Base-by-base conservation (phyloP, 2,888 invertebrate genomes). In the Macroteleia sp. region DNA sequence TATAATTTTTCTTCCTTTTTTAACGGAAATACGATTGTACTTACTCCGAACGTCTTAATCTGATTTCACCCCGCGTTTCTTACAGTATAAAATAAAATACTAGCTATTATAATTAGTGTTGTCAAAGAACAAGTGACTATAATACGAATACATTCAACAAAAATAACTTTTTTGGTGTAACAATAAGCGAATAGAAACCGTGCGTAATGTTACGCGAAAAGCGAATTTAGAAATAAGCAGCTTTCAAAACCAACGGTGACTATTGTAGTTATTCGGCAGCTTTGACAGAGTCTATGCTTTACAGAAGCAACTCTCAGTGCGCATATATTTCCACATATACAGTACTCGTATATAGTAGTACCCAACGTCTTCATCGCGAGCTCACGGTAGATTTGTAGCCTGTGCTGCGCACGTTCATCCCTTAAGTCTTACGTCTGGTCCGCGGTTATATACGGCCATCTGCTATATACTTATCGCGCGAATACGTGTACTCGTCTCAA, bases 351-450 rank as follows among this genome's bases (percentile, higher is more conserved):
- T 67, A 56, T 66, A 61, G 66, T 36, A 42, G 61, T 79, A 79
- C 71, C 79, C 75, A 67, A 67, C 62, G 77, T 76, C 80, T 79
- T 79, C 76, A 77, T 74, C 78, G 81, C 61, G 52, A 82, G 85
- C 87, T 87, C 86, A 84, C 80, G 82, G 82, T 88, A 88, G 87
- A 88, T 89, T 89, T 88, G 89, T 89, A 86, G 87, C 87, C 82
- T 75, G 83, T 83, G 84, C 88, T 83, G 86, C 82, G 83, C 88
- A 86, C 86, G 85, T 86, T 87, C 85, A 76, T 87, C 87, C 85
- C 86, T 83, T 87, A 85, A 86, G 86, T 86, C 86, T 85, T 82
- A 83, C 83, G 86, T 86, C 86, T 84, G 82, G 77, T 82, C 73
- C 70, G 77, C 77, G 73, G 86, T 86, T 87, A 87, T 86, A 86